phyloP scores from a whole-genome alignment of 2,888 invertebrate species.

The Acanthopleura granulata region DNA sequence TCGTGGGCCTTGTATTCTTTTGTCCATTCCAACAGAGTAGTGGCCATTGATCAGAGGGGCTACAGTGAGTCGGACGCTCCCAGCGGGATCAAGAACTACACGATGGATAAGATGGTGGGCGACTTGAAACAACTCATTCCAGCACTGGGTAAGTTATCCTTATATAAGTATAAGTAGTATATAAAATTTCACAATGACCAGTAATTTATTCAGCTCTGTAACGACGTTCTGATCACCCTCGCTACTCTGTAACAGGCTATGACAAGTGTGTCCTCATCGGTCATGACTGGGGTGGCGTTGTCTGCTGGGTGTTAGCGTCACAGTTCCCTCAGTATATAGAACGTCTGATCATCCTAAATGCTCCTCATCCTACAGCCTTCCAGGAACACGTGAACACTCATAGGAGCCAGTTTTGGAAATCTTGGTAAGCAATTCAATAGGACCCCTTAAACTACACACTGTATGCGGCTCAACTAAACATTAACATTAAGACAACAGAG shows the following conservation, averaged over 20 bases:
- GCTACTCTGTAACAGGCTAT: not conserved
- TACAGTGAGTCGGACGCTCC: slow-evolving; percentile 86
- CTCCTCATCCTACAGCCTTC: slow-evolving; percentile 8
- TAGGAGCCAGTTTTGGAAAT: slow-evolving; percentile 3
- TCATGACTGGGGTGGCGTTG: slow-evolving; percentile 23
- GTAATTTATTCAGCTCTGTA: too few relatives aligned
- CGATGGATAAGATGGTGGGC: slow-evolving; percentile 74
- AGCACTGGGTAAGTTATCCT: slow-evolving; percentile 71
- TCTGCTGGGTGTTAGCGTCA: slow-evolving; percentile 13
- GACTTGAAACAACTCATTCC: slow-evolving; percentile 78
- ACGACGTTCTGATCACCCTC: slow-evolving; percentile 18
- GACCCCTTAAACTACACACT: too few relatives aligned
- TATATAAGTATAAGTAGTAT: not conserved
- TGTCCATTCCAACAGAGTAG: slow-evolving; percentile 74
- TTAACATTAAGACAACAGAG: too few relatives aligned
- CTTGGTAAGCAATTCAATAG: not conserved
- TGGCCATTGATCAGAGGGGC: slow-evolving; percentile 84
- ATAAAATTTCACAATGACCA: not conserved
- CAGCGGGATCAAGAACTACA: slow-evolving; percentile 75
- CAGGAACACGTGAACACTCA: not conserved
- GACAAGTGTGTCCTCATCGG: slow-evolving; percentile 17
- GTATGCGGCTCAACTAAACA: too few relatives aligned
- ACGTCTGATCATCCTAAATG: slow-evolving; percentile 19
- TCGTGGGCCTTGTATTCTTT: not conserved
- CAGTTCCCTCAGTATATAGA: slow-evolving; percentile 13